Evolutionary conservation across 1,140 invertebrate species (phyloP).

Genomic region (Heliothis virescens): DNA sequence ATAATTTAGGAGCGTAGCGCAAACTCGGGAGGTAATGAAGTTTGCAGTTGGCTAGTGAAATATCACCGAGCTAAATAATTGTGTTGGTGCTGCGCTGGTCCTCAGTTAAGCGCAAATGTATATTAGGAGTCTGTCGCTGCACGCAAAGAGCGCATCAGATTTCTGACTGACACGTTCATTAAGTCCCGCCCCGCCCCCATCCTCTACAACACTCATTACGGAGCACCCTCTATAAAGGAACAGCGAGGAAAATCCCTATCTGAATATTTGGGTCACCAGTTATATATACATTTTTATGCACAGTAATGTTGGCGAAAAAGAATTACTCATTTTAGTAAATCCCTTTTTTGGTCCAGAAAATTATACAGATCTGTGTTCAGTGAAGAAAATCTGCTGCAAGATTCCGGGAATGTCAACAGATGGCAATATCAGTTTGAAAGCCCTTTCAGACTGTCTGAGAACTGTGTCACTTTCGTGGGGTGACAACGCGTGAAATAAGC

Average conservation of each 20-base stretch:
- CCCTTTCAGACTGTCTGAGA: not conserved
- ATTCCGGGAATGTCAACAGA: too few species aligned
- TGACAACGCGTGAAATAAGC: constrained; percentile 17
- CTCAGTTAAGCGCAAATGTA: not conserved
- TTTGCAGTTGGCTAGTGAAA: constrained; percentile 20
- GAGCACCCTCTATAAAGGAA: constrained; percentile 38
- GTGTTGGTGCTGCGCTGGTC: not conserved
- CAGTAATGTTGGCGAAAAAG: not conserved
- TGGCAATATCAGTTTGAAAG: not conserved
- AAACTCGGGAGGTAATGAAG: constrained; percentile 13
- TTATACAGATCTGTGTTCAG: not conserved
- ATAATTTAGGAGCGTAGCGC: constrained; percentile 18
- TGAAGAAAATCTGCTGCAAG: too few species aligned
- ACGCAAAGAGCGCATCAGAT: constrained; percentile 43
- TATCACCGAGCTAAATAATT: constrained; percentile 33
- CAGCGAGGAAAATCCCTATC: constrained; percentile 16
- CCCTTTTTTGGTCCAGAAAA: not conserved
- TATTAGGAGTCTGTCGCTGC: constrained; percentile 28
- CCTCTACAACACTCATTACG: constrained; percentile 35
- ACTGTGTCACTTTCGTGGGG: too few species aligned
- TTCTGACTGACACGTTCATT: constrained; percentile 47
- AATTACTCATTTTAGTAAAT: constrained; percentile 7
- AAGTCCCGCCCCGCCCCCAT: constrained; percentile 7
- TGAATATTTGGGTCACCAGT: constrained; percentile 31
- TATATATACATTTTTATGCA: not conserved